Evolutionary conservation across 2,113 vertebrate species (phyloP).

Genomic region (Neolamprologus toae): DNA sequence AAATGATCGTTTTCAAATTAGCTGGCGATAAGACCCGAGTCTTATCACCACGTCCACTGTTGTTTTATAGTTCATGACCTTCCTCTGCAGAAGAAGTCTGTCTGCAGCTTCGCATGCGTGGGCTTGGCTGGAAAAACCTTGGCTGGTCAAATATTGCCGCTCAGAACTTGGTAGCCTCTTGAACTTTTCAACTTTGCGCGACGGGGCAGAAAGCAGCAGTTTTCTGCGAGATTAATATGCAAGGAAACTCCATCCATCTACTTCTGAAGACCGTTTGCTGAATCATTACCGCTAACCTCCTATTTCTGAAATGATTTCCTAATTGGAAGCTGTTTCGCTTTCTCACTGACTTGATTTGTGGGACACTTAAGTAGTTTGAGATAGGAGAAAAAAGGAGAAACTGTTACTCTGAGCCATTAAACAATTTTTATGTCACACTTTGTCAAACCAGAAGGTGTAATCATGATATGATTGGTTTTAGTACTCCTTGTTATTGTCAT

Average conservation of each 20-base stretch:
- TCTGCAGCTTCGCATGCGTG: slow-evolving; percentile 13
- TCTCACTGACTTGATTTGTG: slow-evolving; percentile 46
- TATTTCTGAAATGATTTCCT: slow-evolving; percentile 38
- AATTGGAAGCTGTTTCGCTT: slow-evolving; percentile 40
- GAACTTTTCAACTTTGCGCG: slow-evolving; percentile 51
- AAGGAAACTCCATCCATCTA: neutral
- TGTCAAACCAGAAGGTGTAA: slow-evolving; percentile 49
- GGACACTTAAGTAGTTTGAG: slow-evolving; percentile 39
- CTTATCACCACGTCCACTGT: slow-evolving; percentile 43
- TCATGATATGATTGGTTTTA: slow-evolving; percentile 65
- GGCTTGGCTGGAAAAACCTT: slow-evolving; percentile 5
- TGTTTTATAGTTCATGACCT: slow-evolving; percentile 53
- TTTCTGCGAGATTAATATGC: neutral
- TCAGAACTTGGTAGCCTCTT: slow-evolving; percentile 23
- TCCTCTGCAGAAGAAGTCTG: slow-evolving; percentile 23
- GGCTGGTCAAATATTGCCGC: slow-evolving; percentile 52
- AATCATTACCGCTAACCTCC: slow-evolving; percentile 22
- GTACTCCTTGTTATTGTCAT: slow-evolving; percentile 49
- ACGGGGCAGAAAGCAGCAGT: slow-evolving; percentile 3
- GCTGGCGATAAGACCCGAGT: neutral
- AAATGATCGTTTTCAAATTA: slow-evolving; percentile 54
- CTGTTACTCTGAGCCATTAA: slow-evolving; percentile 38
- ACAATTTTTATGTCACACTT: slow-evolving; percentile 46
- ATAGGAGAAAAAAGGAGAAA: slow-evolving; percentile 19
- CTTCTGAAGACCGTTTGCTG: slow-evolving; percentile 1